A percentile compares a stretch with the other conserved stretches of the same genome.
Evolutionary conservation across 2,797 vertebrate species (phyloP).

Genomic region (Phalanger gymnotis): DNA sequence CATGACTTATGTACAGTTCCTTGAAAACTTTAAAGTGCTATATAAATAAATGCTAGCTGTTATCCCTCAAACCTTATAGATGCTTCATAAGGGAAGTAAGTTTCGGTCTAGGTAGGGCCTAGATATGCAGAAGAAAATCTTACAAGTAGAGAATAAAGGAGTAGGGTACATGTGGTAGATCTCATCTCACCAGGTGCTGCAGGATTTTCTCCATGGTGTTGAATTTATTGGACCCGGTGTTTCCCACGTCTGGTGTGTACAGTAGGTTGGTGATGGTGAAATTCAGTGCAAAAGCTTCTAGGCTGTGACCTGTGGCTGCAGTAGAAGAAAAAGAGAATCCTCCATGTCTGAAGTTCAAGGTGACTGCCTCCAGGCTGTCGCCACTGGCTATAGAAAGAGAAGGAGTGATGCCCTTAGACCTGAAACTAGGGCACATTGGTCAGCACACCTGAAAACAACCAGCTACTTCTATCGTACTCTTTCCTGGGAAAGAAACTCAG

Average conservation of each 20-base stretch:
- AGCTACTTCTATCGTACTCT: neutral
- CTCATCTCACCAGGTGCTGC: conserved; percentile 56
- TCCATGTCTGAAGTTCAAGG: conserved; percentile 67
- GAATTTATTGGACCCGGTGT: conserved; percentile 61
- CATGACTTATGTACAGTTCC: neutral
- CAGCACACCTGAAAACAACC: neutral
- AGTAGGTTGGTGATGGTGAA: conserved; percentile 80
- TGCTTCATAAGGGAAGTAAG: neutral
- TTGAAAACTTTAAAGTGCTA: neutral
- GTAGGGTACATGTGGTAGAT: rapidly evolving
- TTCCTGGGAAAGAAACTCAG: neutral
- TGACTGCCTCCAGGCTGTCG: conserved; percentile 48
- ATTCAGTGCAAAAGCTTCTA: conserved; percentile 68
- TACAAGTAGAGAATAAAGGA: rapidly evolving
- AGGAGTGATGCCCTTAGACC: neutral
- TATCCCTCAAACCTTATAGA: neutral
- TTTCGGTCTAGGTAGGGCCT: neutral
- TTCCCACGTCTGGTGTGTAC: conserved; percentile 60
- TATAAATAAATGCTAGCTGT: neutral
- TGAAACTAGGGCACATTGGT: neutral
- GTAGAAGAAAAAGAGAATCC: neutral
- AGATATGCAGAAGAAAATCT: neutral
- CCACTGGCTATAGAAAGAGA: neutral
- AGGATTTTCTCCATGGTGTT: conserved; percentile 58
- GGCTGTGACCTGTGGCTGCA: neutral